Base-by-base conservation (phyloP, 37 sponge, comb jelly and placozoan genomes). In the Beroe ovata region DNA sequence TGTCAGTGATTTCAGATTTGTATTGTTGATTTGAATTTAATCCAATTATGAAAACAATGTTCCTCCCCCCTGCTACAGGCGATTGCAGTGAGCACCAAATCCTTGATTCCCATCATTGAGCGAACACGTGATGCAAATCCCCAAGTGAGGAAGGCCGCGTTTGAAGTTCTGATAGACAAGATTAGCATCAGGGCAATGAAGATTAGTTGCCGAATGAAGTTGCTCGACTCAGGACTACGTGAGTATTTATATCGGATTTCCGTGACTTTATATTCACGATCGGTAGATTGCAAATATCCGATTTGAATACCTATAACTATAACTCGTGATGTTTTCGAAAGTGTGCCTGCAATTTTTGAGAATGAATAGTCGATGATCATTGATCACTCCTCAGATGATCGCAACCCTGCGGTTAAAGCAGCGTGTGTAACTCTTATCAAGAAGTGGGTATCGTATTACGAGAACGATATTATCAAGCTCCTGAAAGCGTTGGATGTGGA, bases 101-200 rank as follows among this genome's bases (percentile, higher is more conserved):
- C 84, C 54, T 54, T 77, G 14, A n/a, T 77, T 18, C 84, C 84
- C 8, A 39, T 77, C 4, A 40, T 77, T 1, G 84, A 77, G 47
- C 21, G 84, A 8, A 77, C 84, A 38, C 42, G 84, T 11, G 84
- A 77, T 41, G 41, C 84, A 11, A 77, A 77, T 26, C 84, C 84
- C 21, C 22, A 26, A 1, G 84, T 77, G 8, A 1, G 84, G 26
- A 33, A 36, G 1, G 84, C 54, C 14, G 84, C 84, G 47, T 77
- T 32, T 19, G 84, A 77, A 26, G 84, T 77, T 3, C 84, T 77
- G 21, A 35, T 77, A 21, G 84, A 77, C 26, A 77, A 77, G 54
- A 77, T 77, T 23, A 42, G 54, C 4, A 77, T 77, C 42, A 11
- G 84, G 41, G 42, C 84, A 23, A 77, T 77, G 84, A 77, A 77